Percentiles rank a stretch among this genome's conserved stretches.
phyloP scores from a whole-genome alignment of 30 jellyfish, hydroid and myxozoan species.

The Hydra vulgaris region DNA sequence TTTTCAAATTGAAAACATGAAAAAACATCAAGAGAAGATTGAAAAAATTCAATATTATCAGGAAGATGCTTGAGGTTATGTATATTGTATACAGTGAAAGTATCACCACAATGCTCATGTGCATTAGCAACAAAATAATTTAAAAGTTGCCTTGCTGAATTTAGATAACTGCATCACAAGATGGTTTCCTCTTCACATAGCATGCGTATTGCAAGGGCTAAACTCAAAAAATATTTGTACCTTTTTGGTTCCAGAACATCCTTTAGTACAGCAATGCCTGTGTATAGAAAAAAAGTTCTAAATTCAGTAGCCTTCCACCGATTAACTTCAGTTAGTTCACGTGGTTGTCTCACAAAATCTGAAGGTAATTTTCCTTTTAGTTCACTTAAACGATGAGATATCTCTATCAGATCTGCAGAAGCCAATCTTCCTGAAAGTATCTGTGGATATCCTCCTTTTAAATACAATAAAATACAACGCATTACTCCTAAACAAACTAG shows the following conservation, averaged over 20 bases:
- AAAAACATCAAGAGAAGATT: background rate
- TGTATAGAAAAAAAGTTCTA: background rate
- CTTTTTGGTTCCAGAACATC: background rate
- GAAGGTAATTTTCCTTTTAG: background rate
- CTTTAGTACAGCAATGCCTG: background rate
- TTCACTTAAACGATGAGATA: background rate
- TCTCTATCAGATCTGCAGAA: background rate
- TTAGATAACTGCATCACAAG: background rate
- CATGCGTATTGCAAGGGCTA: background rate
- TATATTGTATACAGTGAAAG: background rate
- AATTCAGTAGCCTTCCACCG: background rate
- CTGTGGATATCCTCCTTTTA: background rate
- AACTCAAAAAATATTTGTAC: background rate
- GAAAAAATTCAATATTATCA: background rate
- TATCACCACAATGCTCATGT: background rate
- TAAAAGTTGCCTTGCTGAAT: background rate
- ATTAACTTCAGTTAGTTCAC: background rate
- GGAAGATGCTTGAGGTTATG: background rate
- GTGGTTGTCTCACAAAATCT: background rate
- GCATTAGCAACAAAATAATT: background rate
- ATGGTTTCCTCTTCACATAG: background rate
- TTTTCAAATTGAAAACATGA: background rate
- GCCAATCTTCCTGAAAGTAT: background rate
- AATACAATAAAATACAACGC: background rate
- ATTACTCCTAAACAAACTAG: constrained; percentile 25